Evolutionary conservation across 30 jellyfish, hydroid and myxozoan species (phyloP), one percentile per base, ranked within the genome.

Genomic region (Phacellophora camtschatica): DNA sequence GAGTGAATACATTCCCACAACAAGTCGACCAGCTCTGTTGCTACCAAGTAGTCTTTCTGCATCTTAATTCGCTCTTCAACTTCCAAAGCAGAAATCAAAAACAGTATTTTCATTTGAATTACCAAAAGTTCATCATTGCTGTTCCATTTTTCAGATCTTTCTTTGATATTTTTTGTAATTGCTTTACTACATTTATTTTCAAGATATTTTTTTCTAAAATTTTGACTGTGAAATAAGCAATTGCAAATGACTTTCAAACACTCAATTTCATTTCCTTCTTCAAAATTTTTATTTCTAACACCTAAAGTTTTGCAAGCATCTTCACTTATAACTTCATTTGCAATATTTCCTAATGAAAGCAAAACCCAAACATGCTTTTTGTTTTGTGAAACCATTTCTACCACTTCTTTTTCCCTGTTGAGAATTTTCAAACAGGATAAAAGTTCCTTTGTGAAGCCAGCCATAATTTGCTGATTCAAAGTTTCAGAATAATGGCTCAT

Each of bases 71-170:
- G 50, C 37, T 70, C 94, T 10, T 46, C 55, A 25, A 42, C 31
- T 43, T 90, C 98, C 45, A 84, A 53, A 4, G 98, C 98, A 7
- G 98, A 90, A 70, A 90, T 76, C 36, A 90, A 64, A 59, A 90
- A 90, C 53, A 90, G 66, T 4, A 84, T 51, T 36, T 95, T 87
- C 45, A 85, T 54, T 30, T 59, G 46, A 24, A 78, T 34, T 24
- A 50, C 71, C 0, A 15, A 22, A 12, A 22, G 3, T 10, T 57
- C 65, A 30, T 29, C 36, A 19, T 65, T 56, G 24, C 12, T 1
- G 34, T 53, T 57, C 25, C 23, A 37, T n/a, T 15, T 16, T 39
- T 19, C 33, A 16, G 80, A 24, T 34, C 24, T 32, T 12, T 62
- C 51, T 11, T 64, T 73, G 7, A 89, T 51, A 5, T 35, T 41